Evolutionary conservation across 1,140 invertebrate species (phyloP).

Genomic region (Yoshiicerus persimilis): DNA sequence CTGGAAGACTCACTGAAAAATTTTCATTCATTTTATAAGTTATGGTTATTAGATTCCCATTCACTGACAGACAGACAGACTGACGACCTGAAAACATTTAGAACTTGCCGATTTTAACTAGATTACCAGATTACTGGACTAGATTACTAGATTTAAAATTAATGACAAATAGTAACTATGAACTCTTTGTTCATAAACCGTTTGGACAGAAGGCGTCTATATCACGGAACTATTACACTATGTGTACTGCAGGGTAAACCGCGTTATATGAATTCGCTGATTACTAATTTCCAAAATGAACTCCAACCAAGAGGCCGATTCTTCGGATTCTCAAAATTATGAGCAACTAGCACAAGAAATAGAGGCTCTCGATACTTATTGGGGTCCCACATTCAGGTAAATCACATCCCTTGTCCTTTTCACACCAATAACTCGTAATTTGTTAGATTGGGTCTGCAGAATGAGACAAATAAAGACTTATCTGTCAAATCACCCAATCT

Average conservation of each 20-base stretch:
- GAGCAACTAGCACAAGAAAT: conserved; percentile 80
- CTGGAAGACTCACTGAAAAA: too few relatives aligned
- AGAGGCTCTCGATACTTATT: conserved; percentile 86
- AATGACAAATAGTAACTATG: too few relatives aligned
- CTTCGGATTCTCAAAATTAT: conserved; percentile 52
- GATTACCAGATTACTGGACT: too few relatives aligned
- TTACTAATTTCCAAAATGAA: neutral
- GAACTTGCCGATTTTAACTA: too few relatives aligned
- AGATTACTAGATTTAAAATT: too few relatives aligned
- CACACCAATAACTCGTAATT: neutral
- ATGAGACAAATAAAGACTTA: too few relatives aligned
- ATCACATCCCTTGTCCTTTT: neutral
- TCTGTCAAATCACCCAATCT: too few relatives aligned
- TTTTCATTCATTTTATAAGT: too few relatives aligned
- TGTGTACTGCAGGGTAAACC: neutral
- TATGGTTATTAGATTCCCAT: too few relatives aligned
- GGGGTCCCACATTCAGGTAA: conserved; percentile 82
- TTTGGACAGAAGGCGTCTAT: neutral
- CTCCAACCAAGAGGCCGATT: neutral
- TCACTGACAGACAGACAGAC: too few relatives aligned
- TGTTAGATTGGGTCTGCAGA: too few relatives aligned
- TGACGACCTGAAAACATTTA: too few relatives aligned
- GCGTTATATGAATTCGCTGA: neutral
- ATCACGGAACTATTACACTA: neutral
- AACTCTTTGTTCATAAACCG: neutral